Evolutionary conservation across 2,797 vertebrate species (phyloP).

Genomic region (Pseudochromis fuscus): DNA sequence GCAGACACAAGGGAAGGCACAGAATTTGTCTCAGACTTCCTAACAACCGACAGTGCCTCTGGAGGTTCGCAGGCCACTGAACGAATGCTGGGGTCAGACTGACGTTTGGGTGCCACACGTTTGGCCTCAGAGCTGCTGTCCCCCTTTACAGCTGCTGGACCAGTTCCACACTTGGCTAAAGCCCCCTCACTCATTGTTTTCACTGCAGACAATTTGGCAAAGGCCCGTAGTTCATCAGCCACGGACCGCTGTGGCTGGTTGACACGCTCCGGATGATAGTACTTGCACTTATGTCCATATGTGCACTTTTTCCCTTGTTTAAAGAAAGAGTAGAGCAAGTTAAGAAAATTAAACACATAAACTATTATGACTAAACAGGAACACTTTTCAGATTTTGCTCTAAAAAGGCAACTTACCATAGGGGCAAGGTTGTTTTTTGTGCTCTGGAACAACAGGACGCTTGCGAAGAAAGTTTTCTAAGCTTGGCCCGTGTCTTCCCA

Average conservation of each 20-base stretch:
- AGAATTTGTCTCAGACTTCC: constrained; percentile 96
- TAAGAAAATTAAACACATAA: constrained; percentile 13
- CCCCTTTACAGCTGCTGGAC: constrained; percentile 85
- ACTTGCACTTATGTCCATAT: constrained; percentile 99
- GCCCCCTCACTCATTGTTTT: constrained; percentile 99
- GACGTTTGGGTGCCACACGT: constrained; percentile 95
- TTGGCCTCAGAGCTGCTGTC: constrained; percentile 92
- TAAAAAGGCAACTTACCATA: constrained; percentile 89
- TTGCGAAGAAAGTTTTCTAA: constrained; percentile 98
- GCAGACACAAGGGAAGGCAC: constrained; percentile 98
- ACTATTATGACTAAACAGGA: background rate
- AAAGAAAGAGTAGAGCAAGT: constrained; percentile 54
- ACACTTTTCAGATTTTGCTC: constrained; percentile 5
- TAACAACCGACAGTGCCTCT: constrained; percentile 89
- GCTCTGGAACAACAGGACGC: constrained; percentile 95
- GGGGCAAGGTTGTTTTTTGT: constrained; percentile 99
- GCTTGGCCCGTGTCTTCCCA: constrained; percentile 97
- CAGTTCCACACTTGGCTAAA: constrained; percentile 90
- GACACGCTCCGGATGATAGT: constrained; percentile 98
- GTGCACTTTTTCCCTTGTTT: constrained; percentile 98
- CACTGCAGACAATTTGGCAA: constrained; percentile 97
- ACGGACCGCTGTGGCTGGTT: constrained; percentile 97
- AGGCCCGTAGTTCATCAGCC: constrained; percentile 97
- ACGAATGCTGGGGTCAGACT: constrained; percentile 98
- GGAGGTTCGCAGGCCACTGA: constrained; percentile 93